These are phyloP conservation scores for Leuciscus idus DNA, from an alignment of 2,113 vertebrate species.

Conservation along the genomic window DNA sequence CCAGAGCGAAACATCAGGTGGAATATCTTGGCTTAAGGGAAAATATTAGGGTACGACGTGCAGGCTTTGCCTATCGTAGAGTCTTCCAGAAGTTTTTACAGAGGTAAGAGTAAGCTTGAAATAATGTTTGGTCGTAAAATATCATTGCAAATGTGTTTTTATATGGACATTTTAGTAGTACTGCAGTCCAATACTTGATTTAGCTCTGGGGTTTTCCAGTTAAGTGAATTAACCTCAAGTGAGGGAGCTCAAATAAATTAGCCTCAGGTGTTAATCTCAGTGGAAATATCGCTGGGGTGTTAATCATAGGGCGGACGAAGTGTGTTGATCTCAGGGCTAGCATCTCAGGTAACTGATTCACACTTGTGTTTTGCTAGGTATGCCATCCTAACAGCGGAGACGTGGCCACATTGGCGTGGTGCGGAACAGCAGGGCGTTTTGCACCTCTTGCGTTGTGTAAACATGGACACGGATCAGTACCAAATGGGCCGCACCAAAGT, in stretches of 20 bases:
- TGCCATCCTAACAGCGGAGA: slow-evolving; percentile 90
- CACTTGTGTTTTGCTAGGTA: slow-evolving; percentile 76
- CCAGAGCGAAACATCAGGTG: slow-evolving; percentile 91
- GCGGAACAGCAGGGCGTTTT: slow-evolving; percentile 90
- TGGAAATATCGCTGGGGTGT: not conserved
- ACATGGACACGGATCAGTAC: slow-evolving; percentile 95
- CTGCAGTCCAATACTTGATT: not conserved
- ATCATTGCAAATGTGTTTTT: not conserved
- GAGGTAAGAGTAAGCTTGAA: slow-evolving; percentile 75
- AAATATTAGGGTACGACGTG: slow-evolving; percentile 91
- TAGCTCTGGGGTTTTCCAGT: not conserved
- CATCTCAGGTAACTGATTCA: not conserved
- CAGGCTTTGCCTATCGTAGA: slow-evolving; percentile 91
- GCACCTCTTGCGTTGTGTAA: slow-evolving; percentile 88
- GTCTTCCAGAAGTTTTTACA: slow-evolving; percentile 91
- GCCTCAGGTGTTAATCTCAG: not conserved
- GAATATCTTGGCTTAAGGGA: slow-evolving; percentile 94
- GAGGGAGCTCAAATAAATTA: not conserved
- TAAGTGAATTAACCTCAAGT: not conserved
- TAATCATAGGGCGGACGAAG: not conserved
- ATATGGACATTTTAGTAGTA: not conserved
- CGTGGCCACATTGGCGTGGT: slow-evolving; percentile 88
- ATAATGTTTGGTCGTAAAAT: not conserved
- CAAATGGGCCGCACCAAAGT: slow-evolving; percentile 93
- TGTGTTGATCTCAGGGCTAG: not conserved